phyloP scores from a whole-genome alignment of 2,888 invertebrate genomes.

The Stenotaenia linearis region DNA sequence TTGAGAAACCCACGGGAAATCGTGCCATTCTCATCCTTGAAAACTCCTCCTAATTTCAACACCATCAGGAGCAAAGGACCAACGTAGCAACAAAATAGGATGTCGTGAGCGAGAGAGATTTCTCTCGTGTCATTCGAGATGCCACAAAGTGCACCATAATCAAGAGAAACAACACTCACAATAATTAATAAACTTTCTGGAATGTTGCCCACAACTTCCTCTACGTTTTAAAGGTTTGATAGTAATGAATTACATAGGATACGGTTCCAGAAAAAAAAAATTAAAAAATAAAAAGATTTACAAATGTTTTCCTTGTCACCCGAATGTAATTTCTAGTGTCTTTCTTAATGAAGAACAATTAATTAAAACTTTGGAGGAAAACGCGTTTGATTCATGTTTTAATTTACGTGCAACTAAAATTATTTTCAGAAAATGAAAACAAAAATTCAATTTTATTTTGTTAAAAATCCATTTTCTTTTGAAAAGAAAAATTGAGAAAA shows the following conservation, averaged over 20 bases:
- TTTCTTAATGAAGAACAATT: not conserved
- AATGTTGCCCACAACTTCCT: constrained; percentile 2
- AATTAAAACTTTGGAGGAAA: too few relatives aligned
- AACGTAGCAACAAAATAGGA: constrained; percentile 8
- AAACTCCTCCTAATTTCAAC: not conserved
- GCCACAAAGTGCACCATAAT: constrained; percentile 20
- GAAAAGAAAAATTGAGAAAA: not conserved
- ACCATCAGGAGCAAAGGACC: not conserved
- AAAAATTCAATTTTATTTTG: not conserved
- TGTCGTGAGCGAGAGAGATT: not conserved
- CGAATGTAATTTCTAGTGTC: not conserved
- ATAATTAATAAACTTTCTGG: constrained; percentile 26
- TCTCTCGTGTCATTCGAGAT: constrained; percentile 10
- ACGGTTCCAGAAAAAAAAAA: not conserved
- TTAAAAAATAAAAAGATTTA: not conserved
- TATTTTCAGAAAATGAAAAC: too few relatives aligned
- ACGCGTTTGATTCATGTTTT: not conserved
- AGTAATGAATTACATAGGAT: not conserved
- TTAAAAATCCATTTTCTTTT: not conserved
- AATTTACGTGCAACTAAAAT: too few relatives aligned
- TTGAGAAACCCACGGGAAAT: not conserved
- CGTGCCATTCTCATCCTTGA: not conserved
- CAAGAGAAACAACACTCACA: constrained; percentile 26
- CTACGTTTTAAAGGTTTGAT: constrained; percentile 3
- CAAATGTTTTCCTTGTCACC: not conserved